These are phyloP conservation scores for Okapia johnstoni DNA, from an alignment of 2,113 vertebrate genomes.

Conservation along the genomic window DNA sequence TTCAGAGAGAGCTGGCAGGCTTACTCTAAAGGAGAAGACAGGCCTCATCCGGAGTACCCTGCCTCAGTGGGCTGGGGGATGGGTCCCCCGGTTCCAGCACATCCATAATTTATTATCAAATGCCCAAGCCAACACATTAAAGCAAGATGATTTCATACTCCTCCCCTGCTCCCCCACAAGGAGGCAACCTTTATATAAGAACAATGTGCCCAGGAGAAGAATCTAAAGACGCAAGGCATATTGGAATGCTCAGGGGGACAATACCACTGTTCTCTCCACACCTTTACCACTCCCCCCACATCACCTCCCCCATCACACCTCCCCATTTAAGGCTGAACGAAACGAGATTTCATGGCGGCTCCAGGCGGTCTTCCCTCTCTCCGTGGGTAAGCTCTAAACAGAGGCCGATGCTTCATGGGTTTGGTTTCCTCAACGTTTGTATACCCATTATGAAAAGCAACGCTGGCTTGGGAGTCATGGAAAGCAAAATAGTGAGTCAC, in stretches of 20 bases:
- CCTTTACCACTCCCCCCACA: background rate
- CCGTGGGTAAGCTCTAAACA: background rate
- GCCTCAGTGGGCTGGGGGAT: background rate
- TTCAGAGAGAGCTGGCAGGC: background rate
- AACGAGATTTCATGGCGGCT: background rate
- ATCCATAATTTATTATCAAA: constrained; percentile 57
- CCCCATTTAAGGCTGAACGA: background rate
- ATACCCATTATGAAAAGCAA: background rate
- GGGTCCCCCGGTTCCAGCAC: background rate
- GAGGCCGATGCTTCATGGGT: background rate
- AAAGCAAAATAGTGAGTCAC: constrained; percentile 17
- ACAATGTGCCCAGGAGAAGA: constrained; percentile 28
- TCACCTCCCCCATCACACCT: background rate
- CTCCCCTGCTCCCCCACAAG: constrained; percentile 8
- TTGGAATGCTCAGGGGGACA: background rate
- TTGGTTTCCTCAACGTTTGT: background rate
- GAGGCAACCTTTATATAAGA: constrained; percentile 50
- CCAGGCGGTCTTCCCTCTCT: background rate
- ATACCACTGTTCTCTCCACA: background rate
- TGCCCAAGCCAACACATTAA: constrained; percentile 43
- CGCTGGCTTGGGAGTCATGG: background rate
- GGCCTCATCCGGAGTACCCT: background rate
- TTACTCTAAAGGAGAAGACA: background rate
- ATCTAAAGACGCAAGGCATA: background rate
- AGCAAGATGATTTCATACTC: constrained; percentile 18